These are phyloP conservation scores for Ovis canadensis DNA, from an alignment of 2,113 vertebrate genomes.

Conservation along the genomic window DNA sequence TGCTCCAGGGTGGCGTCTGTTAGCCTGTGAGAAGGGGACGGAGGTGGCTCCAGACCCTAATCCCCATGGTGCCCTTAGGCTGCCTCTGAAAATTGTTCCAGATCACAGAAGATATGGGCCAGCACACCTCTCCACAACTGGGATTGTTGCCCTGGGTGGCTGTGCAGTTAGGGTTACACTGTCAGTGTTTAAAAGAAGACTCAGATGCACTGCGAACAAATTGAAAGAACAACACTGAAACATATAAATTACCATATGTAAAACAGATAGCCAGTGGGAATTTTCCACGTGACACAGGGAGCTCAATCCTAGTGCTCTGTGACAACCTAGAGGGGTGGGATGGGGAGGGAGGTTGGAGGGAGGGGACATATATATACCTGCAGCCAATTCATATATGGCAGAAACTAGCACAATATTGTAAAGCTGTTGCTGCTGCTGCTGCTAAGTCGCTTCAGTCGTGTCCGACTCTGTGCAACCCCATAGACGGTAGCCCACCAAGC, in stretches of 20 bases:
- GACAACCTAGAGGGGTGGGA: background rate
- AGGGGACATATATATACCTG: background rate
- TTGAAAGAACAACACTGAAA: background rate
- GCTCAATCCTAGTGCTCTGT: background rate
- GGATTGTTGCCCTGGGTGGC: too few relatives aligned
- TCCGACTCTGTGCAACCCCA: too few relatives aligned
- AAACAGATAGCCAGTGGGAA: background rate
- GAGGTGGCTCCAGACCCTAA: background rate
- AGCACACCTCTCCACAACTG: rapidly evolving
- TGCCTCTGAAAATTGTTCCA: background rate
- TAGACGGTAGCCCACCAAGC: too few relatives aligned
- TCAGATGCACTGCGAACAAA: background rate
- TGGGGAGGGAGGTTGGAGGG: background rate
- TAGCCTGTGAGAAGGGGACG: background rate
- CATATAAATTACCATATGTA: background rate
- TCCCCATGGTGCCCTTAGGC: background rate
- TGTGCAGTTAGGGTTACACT: background rate
- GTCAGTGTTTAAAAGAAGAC: background rate
- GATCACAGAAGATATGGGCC: background rate
- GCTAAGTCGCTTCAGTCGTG: too few relatives aligned
- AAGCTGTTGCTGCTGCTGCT: background rate
- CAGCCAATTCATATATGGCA: background rate
- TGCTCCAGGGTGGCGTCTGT: background rate
- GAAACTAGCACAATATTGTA: background rate
- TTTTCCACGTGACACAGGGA: background rate